Evolutionary conservation across 64 coral and sea anemone genomes (phyloP).

Genomic region (Platygyra sinensis): DNA sequence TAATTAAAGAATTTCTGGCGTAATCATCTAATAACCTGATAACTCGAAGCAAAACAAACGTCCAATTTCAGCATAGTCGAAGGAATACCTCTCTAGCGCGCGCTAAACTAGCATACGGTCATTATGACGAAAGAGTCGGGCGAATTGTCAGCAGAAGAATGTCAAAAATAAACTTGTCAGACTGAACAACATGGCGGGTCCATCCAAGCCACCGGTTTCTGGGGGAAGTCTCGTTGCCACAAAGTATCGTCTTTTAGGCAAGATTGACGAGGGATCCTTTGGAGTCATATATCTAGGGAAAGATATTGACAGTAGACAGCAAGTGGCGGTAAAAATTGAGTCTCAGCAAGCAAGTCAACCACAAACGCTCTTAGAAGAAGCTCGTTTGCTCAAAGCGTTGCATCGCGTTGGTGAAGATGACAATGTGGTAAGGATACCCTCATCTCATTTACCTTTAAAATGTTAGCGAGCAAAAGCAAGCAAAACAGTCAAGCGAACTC

Average conservation of each 20-base stretch:
- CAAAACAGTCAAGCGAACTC: too few relatives aligned
- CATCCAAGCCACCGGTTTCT: not conserved
- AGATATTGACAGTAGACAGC: constrained; percentile 34
- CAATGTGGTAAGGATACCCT: constrained; percentile 5
- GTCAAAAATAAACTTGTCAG: not conserved
- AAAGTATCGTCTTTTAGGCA: constrained; percentile 39
- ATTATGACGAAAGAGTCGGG: constrained; percentile 4
- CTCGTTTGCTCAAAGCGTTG: constrained; percentile 24
- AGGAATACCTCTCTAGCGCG: not conserved
- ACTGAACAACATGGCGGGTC: constrained; percentile 4
- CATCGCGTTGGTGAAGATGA: not conserved
- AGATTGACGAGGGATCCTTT: constrained; percentile 71
- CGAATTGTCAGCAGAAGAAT: not conserved
- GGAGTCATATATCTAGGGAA: constrained; percentile 63
- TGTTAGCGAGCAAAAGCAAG: too few relatives aligned
- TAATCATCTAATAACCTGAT: too few relatives aligned
- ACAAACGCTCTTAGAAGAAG: constrained; percentile 32
- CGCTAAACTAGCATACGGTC: not conserved
- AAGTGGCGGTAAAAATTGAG: constrained; percentile 66
- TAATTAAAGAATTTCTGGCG: too few relatives aligned
- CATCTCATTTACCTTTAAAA: too few relatives aligned
- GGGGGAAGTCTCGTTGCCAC: constrained; percentile 40
- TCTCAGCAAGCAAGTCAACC: not conserved
- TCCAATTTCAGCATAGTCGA: too few relatives aligned
- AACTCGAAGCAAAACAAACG: too few relatives aligned